These are phyloP conservation scores for Nesoenas mayeri DNA, from an alignment of 2,113 vertebrate genomes.

Conservation along the genomic window DNA sequence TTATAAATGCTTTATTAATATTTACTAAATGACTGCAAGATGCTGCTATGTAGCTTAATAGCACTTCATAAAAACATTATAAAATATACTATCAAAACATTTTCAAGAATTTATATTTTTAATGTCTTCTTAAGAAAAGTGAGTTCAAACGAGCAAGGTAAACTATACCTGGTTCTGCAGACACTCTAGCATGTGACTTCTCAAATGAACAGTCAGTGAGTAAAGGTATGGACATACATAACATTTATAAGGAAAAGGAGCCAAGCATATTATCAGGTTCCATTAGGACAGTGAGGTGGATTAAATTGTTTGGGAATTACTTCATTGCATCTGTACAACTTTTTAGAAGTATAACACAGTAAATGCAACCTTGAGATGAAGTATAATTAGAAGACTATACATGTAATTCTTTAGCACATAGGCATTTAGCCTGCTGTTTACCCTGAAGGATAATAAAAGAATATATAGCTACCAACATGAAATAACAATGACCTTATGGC, in stretches of 20 bases:
- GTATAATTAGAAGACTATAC: neutral
- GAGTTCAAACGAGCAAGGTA: neutral
- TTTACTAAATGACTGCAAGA: conserved; percentile 32
- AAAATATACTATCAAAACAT: neutral
- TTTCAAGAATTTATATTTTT: conserved; percentile 20
- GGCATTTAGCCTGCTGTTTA: neutral
- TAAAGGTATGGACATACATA: neutral
- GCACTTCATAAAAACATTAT: neutral
- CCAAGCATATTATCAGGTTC: neutral
- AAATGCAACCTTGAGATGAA: neutral
- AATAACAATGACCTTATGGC: neutral
- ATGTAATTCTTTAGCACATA: neutral
- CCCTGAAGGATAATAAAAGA: neutral
- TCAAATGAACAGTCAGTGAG: neutral
- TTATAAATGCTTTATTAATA: conserved; percentile 37
- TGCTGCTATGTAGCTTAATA: neutral
- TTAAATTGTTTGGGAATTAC: neutral
- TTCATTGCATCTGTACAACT: neutral
- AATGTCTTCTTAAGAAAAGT: neutral
- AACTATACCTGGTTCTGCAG: neutral
- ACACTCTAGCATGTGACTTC: neutral
- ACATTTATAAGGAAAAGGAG: neutral
- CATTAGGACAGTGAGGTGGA: neutral
- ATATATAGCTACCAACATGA: neutral
- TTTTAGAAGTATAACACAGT: neutral